phyloP scores from a whole-genome alignment of 2,113 vertebrate species.

The Cebidichthys violaceus region DNA sequence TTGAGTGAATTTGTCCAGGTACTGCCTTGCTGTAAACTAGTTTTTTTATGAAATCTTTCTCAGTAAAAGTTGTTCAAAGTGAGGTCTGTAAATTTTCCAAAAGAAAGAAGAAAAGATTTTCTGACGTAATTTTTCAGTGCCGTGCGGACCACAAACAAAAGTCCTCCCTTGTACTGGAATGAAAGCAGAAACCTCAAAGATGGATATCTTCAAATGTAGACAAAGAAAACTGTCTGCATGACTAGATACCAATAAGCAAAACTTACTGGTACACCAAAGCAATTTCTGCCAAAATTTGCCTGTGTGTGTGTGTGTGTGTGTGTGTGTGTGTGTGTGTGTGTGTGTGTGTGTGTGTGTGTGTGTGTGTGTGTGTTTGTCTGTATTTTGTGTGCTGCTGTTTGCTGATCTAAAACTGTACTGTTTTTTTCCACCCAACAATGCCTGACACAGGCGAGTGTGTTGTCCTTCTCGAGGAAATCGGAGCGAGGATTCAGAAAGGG shows the following conservation, averaged over 20 bases:
- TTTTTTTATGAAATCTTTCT: background rate
- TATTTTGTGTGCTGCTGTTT: background rate
- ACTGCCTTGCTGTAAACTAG: background rate
- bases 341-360: too few species aligned
- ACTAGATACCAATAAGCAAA: background rate
- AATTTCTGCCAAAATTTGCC: background rate
- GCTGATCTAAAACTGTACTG: slow-evolving; percentile 13
- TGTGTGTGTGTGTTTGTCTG: background rate
- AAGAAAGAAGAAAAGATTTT: background rate
- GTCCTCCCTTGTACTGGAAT: background rate
- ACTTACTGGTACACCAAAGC: background rate
- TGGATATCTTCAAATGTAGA: background rate
- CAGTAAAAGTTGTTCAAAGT: background rate
- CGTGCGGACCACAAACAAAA: slow-evolving; percentile 4
- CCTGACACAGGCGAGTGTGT: slow-evolving; percentile 1
- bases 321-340: too few species aligned
- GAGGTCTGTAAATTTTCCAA: background rate
- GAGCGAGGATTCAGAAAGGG: slow-evolving; percentile 45
- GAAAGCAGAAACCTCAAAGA: slow-evolving; percentile 7
- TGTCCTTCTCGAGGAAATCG: slow-evolving; percentile 50
- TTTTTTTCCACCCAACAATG: slow-evolving; percentile 28
- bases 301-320: too few species aligned
- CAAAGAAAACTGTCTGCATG: background rate
- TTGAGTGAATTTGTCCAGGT: background rate
- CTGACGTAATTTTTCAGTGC: background rate